These are phyloP conservation scores for Tragelaphus strepsiceros DNA, from an alignment of 2,113 vertebrate genomes.

Conservation along the genomic window DNA sequence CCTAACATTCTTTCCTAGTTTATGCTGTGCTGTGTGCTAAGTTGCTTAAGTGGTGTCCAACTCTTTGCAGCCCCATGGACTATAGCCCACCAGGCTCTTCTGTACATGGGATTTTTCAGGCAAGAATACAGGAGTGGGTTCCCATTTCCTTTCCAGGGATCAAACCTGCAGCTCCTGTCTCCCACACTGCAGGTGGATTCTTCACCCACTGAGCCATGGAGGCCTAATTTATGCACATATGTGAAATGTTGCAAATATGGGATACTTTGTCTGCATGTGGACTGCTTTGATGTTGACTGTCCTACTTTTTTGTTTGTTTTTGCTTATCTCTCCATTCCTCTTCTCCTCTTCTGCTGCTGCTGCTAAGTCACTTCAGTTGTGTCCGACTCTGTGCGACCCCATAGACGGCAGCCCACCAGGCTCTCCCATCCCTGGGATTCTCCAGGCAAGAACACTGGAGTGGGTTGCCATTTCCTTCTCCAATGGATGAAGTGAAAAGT, in stretches of 20 bases:
- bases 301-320: neutral
- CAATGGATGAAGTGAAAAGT: too few species aligned
- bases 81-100: neutral
- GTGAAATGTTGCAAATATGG: neutral
- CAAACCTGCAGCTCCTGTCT: neutral
- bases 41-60: rapidly evolving
- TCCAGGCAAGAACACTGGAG: too few species aligned
- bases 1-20: neutral
- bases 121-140: too few species aligned
- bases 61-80: neutral
- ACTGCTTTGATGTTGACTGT: neutral
- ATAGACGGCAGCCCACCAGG: too few species aligned
- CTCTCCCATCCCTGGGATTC: too few species aligned
- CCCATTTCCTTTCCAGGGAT: too few species aligned
- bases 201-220: neutral
- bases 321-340: neutral
- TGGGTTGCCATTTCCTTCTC: too few species aligned
- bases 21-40: neutral
- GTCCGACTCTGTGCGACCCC: too few species aligned
- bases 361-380: too few species aligned
- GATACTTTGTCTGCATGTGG: too few species aligned
- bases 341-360: neutral
- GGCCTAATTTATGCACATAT: neutral
- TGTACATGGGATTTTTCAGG: too few species aligned
- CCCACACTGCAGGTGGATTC: rapidly evolving